These are phyloP conservation scores for Polyergus mexicanus DNA, from an alignment of 1,140 invertebrate species.

Conservation along the genomic window DNA sequence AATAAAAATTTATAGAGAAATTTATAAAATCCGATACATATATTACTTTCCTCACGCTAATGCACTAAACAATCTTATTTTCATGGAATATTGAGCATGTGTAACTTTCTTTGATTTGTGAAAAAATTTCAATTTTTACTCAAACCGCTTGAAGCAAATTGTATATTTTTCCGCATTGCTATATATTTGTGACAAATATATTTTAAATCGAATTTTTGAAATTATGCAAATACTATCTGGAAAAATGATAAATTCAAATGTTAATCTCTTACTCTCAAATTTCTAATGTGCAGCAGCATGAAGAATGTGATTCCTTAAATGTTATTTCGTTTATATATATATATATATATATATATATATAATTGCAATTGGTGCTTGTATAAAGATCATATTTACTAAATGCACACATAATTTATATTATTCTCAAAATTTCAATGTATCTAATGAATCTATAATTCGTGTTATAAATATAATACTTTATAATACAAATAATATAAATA, in stretches of 20 bases:
- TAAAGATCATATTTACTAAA: constrained; percentile 72
- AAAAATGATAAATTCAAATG: constrained; percentile 34
- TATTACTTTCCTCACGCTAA: constrained; percentile 66
- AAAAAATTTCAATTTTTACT: constrained; percentile 58
- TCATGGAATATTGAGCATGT: constrained; percentile 64
- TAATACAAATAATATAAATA: constrained; percentile 56
- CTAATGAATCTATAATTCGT: constrained; percentile 71
- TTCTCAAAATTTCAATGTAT: constrained; percentile 68
- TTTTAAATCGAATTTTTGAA: constrained; percentile 48
- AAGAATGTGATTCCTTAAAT: constrained; percentile 70
- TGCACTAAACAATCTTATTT: constrained; percentile 63
- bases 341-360: constrained; percentile 47
- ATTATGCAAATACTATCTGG: constrained; percentile 30
- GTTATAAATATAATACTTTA: constrained; percentile 59
- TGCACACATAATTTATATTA: constrained; percentile 75
- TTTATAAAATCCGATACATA: constrained; percentile 44
- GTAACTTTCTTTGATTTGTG: constrained; percentile 38
- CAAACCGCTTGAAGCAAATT: constrained; percentile 64
- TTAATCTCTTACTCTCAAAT: constrained; percentile 50
- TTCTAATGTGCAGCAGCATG: constrained; percentile 72
- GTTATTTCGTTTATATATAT: constrained; percentile 73
- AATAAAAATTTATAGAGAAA: constrained; percentile 33
- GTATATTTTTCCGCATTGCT: constrained; percentile 55
- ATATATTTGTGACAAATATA: constrained; percentile 39
- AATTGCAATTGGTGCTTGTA: constrained; percentile 72